Evolutionary conservation across 2,113 vertebrate genomes (phyloP), one percentile per base, ranked within the genome.

Genomic region (Aptenodytes patagonicus): DNA sequence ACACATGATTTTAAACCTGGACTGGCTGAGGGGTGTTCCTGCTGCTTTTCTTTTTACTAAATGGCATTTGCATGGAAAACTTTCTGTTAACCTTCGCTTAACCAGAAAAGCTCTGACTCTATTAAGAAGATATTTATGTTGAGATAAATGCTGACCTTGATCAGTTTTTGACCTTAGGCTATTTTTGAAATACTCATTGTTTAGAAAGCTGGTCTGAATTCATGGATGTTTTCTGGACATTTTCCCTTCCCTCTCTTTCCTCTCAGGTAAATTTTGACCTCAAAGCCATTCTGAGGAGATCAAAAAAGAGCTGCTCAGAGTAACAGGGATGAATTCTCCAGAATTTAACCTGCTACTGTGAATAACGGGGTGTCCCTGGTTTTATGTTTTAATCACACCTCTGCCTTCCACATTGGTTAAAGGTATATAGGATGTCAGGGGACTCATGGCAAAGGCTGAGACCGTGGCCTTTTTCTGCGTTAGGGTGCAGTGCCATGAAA

Each of bases 111-210:
- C 31, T 70, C 66, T 60, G 21, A 32, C 10, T 87, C 61, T 83
- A 6, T 72, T 61, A 72, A 79, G 52, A 87, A 79, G 57, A 79
- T 87, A 88, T 72, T 87, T 94, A 46, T 89, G 77, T 89, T 86
- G 60, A 92, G 71, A 77, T 86, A 95, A 87, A 91, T 79, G 18
- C 55, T 89, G 91, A 70, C 42, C 80, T 92, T 90, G 64, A 88
- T 93, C 26, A 71, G 18, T 62, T 91, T 83, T 46, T 91, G 77
- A 97, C 49, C 76, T 80, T 69, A 76, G 40, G n/a, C 26, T 96
- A 31, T 95, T 95, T 95, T 54, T 83, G 13, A 94, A 93, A 64
- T 68, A 77, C 70, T 95, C 95, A 11, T 82, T 75, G 28, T 94
- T 91, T 92, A 91, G 83, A 90, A 94, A 82, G 26, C 8, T 71